Evolutionary conservation across 2,113 vertebrate genomes (phyloP).

Genomic region (Rhabdornis inornatus): DNA sequence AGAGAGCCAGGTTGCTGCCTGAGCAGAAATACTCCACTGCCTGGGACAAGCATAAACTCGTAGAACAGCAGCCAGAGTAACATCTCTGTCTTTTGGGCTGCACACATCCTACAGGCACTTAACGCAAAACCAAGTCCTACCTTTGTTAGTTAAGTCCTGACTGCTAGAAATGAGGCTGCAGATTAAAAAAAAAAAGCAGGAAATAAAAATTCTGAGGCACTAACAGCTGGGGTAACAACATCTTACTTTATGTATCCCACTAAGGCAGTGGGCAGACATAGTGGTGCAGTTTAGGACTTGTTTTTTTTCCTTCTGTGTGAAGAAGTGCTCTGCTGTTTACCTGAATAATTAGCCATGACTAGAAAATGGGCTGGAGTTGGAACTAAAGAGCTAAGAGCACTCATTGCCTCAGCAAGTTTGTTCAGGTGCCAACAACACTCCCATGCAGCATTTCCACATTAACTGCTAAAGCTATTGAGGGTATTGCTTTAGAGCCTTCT

Average conservation of each 20-base stretch:
- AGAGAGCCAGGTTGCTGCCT: not conserved
- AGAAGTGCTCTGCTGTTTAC: not conserved
- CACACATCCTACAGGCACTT: not conserved
- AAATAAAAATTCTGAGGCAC: not conserved
- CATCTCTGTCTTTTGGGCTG: not conserved
- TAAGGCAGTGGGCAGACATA: not conserved
- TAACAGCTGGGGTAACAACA: not conserved
- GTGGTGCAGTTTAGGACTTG: not conserved
- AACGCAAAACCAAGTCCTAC: not conserved
- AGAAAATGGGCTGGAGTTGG: not conserved
- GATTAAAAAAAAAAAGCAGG: not conserved
- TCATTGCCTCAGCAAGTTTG: not conserved
- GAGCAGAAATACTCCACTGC: not conserved
- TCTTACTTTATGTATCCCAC: not conserved
- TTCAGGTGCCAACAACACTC: not conserved
- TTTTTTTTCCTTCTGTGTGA: not conserved
- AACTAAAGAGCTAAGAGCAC: not conserved
- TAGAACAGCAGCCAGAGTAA: not conserved
- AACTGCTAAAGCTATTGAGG: not conserved
- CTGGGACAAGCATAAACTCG: not conserved
- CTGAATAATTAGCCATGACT: not conserved
- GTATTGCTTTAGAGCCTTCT: not conserved
- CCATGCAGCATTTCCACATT: not conserved
- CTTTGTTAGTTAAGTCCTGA: not conserved
- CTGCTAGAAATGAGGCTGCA: not conserved